These are phyloP conservation scores for Bradysia coprophila DNA, from an alignment of 1,140 invertebrate species.

Conservation along the genomic window DNA sequence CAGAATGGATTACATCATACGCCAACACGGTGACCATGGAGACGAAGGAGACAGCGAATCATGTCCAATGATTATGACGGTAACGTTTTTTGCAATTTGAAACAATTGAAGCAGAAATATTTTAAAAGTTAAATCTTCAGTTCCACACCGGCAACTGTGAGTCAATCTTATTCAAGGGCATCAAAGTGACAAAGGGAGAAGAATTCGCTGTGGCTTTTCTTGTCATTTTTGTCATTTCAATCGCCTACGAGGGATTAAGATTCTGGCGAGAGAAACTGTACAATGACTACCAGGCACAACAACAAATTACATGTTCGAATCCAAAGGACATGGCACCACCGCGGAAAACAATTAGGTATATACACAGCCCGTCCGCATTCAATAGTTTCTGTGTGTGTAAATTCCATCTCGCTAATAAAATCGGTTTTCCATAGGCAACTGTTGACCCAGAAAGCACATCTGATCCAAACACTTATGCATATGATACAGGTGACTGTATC, in stretches of 20 bases:
- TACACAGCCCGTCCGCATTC: background rate
- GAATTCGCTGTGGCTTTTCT: background rate
- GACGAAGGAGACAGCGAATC: too few relatives aligned
- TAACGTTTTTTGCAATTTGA: too few relatives aligned
- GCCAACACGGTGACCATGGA: too few relatives aligned
- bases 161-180: background rate
- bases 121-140: background rate
- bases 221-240: background rate
- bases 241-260: background rate
- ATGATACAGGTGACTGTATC: background rate
- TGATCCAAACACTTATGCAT: background rate
- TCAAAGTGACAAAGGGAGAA: background rate
- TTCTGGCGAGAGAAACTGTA: background rate
- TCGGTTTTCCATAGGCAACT: background rate
- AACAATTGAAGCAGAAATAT: too few relatives aligned
- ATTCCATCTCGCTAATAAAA: background rate
- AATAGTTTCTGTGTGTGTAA: background rate
- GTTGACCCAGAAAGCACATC: background rate
- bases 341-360: background rate
- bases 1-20: too few relatives aligned
- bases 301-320: background rate
- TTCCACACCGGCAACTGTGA: background rate
- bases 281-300: background rate
- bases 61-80: too few relatives aligned
- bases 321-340: background rate